Base-by-base conservation (phyloP, 2,113 vertebrate species). In the Rhinogobius similis region DNA sequence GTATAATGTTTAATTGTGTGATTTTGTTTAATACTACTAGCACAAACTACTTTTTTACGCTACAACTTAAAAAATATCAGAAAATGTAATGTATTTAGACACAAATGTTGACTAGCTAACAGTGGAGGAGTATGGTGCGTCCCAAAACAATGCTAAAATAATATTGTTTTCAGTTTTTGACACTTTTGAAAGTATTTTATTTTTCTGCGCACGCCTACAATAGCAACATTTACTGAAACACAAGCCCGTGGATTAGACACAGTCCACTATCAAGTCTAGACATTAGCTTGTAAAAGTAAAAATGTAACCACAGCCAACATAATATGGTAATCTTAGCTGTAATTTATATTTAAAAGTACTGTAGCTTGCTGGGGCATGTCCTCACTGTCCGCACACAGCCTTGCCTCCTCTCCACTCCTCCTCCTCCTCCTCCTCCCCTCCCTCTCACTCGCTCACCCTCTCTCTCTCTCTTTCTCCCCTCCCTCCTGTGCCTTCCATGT, bases 401-500 rank as follows among this genome's bases (percentile, higher is more conserved):
- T 32, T 61, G 18, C 7, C 56, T 61, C 55, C 24, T 29, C 24
- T 5, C n/a, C 50, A 53, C 11, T 70, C 32, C 63, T n/a, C 0
- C 18, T 29, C 26, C 18, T 5, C 11, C 20, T 8, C 32, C 26
- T 24, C 50, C 48, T 62, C 67, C 23, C 18, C 21, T 65, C 29
- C 62, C 71, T 3, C 32, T 36, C 32, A 5, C 38, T n/a, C 72
- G 16, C 62, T 46, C 21, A 6, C 18, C 39, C 18, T 32, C 26
- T 36, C 48, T 53, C 65, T 71, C 26, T 21, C 20, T 68, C 29
- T 55, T 70, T 36, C 23, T 74, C n/a, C 68, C 48, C 62, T 69
- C 71, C 69, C 71, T 50, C 1, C 67, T 43, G 65, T 75, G 66
- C 26, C n/a, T n/a, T n/a, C n/a, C n/a, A n/a, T n/a, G n/a, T n/a